Base-by-base conservation (phyloP, 2,113 vertebrate species). In the Pterophyllum scalare region DNA sequence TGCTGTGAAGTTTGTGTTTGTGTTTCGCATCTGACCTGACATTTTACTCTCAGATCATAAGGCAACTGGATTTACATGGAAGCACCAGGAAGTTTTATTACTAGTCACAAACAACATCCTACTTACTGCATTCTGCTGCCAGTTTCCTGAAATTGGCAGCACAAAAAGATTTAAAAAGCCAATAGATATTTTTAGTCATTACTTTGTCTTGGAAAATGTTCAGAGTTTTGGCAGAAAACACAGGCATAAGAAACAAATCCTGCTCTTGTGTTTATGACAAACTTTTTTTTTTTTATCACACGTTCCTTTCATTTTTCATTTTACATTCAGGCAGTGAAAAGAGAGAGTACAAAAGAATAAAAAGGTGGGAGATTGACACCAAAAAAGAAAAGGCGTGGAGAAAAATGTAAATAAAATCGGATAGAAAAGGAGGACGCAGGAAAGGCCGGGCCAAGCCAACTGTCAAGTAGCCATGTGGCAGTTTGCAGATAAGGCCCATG, bases 401-500 rank as follows among this genome's bases (percentile, higher is more conserved):
- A 65, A 7, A 85, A 56, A 62, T 61, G 59, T 79, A 82, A 54
- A 82, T 76, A 59, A 82, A 54, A 82, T 76, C 54, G 43, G 74
- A 67, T 84, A 60, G 67, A 56, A 85, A 79, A 76, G 61, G 81
- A 77, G 79, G 88, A 75, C 83, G 17, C 31, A 22, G 82, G 33
- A 13, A 79, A 79, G 79, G 49, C 59, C n/a, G 49, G 35, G 74
- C 65, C 75, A 59, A 79, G 79, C 87, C 80, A 88, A 89, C 81
- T 62, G 84, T 83, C 86, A 82, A 83, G 92, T 88, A 84, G 64
- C 90, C 87, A 90, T 94, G 94, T 95, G 94, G 92, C 93, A 93
- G 92, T 95, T 91, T 95, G 90, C 93, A 95, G 94, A 95, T 95
- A 95, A 95, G 94, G 72, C n/a, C 77, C 67, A 35, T 84, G 87